These are phyloP conservation scores for Lates calcarifer DNA, from an alignment of 2,113 vertebrate species.

Conservation along the genomic window DNA sequence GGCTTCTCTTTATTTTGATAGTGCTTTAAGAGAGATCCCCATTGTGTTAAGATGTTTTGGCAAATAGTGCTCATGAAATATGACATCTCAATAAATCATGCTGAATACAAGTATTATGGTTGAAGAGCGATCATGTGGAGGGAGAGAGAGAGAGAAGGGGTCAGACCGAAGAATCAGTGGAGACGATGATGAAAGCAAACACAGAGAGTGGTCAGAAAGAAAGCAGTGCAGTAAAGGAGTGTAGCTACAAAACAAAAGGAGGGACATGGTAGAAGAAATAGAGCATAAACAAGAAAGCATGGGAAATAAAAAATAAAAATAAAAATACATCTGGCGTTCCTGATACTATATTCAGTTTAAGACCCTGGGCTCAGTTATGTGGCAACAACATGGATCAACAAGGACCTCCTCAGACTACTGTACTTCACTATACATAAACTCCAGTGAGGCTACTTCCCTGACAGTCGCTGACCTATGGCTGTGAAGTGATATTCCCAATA, in stretches of 20 bases:
- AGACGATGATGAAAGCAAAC: neutral
- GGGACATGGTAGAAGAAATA: too few relatives aligned
- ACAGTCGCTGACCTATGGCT: slow-evolving; percentile 46
- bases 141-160: slow-evolving; percentile 21
- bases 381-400: slow-evolving; percentile 5
- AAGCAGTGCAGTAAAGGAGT: neutral
- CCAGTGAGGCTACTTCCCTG: slow-evolving; percentile 1
- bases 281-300: neutral
- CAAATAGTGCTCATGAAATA: slow-evolving; percentile 11
- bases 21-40: slow-evolving; percentile 7
- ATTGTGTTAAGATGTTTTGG: slow-evolving; percentile 39
- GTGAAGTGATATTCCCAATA: slow-evolving; percentile 47
- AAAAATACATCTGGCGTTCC: neutral
- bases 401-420: neutral
- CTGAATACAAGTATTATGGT: slow-evolving; percentile 26
- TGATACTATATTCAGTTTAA: neutral
- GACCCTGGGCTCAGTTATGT: slow-evolving; percentile 5
- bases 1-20: slow-evolving; percentile 11
- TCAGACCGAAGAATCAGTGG: neutral
- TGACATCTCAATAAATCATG: slow-evolving; percentile 34
- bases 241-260: too few relatives aligned
- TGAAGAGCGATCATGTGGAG: slow-evolving; percentile 12
- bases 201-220: neutral
- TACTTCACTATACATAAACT: neutral
- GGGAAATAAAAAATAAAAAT: neutral